Conservation (phyloP, 2,797 vertebrate species). For the Oreochromis mossambicus region DNA sequence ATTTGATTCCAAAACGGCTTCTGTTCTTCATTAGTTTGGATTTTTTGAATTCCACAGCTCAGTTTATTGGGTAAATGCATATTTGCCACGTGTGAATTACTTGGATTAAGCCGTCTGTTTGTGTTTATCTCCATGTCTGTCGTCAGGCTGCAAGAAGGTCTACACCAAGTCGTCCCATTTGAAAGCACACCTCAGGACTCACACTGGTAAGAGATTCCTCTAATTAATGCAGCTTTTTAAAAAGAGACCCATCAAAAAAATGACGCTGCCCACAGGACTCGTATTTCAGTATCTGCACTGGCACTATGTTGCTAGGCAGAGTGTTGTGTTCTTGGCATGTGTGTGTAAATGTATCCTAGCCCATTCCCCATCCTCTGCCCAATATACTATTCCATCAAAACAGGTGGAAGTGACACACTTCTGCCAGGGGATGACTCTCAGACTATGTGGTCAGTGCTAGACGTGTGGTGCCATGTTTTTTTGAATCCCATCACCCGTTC, state of each 20-base stretch:
- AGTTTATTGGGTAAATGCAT: constrained; percentile 43
- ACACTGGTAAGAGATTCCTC: constrained; percentile 88
- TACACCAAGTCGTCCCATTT: constrained; percentile 99
- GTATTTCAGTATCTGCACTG: constrained; percentile 67
- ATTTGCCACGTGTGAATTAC: constrained; percentile 42
- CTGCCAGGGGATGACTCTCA: constrained; percentile 65
- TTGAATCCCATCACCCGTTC: not conserved
- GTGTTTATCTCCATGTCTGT: constrained; percentile 54
- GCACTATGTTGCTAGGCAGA: constrained; percentile 78
- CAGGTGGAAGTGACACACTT: constrained; percentile 76
- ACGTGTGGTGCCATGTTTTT: constrained; percentile 36
- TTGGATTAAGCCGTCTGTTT: constrained; percentile 47
- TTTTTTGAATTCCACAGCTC: constrained; percentile 44
- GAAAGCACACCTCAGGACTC: constrained; percentile 99
- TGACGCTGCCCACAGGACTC: constrained; percentile 22
- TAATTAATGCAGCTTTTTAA: constrained; percentile 23
- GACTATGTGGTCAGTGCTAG: constrained; percentile 39
- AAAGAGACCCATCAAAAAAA: constrained; percentile 21
- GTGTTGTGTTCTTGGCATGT: constrained; percentile 75
- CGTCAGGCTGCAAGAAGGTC: constrained; percentile 95
- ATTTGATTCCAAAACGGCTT: constrained; percentile 23
- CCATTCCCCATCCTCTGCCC: constrained; percentile 66
- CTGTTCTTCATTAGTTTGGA: constrained; percentile 55
- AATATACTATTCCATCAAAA: constrained; percentile 76
- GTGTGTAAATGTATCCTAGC: constrained; percentile 74